Evolutionary conservation across 2,888 invertebrate species (phyloP).

Genomic region (Eristalis tenax): DNA sequence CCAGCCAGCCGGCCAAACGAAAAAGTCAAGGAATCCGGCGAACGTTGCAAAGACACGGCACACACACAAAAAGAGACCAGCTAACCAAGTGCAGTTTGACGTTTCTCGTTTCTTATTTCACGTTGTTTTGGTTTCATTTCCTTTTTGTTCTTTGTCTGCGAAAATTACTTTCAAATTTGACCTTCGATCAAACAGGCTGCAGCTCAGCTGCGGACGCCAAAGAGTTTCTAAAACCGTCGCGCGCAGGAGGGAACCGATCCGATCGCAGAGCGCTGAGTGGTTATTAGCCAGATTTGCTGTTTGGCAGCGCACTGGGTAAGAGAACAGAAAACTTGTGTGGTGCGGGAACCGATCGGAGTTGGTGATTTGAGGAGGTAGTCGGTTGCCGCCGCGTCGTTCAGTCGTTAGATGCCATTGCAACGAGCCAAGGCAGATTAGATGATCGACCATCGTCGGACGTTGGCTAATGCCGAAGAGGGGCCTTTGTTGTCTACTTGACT

Average conservation of each 20-base stretch:
- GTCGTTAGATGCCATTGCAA: slow-evolving; percentile 6
- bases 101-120: background rate
- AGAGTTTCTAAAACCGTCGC: slow-evolving; percentile 21
- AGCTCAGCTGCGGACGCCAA: slow-evolving; percentile 5
- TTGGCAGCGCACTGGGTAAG: slow-evolving; percentile 2
- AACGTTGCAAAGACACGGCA: background rate
- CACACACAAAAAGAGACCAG: background rate
- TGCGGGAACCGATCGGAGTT: slow-evolving; percentile 1
- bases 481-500: background rate
- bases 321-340: slow-evolving; percentile 2
- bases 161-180: slow-evolving; percentile 58
- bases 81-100: slow-evolving; percentile 14
- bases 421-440: background rate
- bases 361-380: slow-evolving; percentile 11
- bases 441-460: background rate
- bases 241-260: slow-evolving; percentile 25
- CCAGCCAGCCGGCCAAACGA: background rate
- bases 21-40: slow-evolving; percentile 45
- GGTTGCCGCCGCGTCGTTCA: slow-evolving; percentile 12
- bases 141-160: slow-evolving; percentile 46
- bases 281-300: slow-evolving; percentile 43
- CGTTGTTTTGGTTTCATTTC: background rate
- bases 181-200: slow-evolving; percentile 58
- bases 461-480: background rate
- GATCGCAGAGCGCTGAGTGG: slow-evolving; percentile 6